Evolutionary conservation across 2,888 invertebrate species (phyloP), one percentile per base, ranked within the genome.

Genomic region (Gastrophysa polygoni): DNA sequence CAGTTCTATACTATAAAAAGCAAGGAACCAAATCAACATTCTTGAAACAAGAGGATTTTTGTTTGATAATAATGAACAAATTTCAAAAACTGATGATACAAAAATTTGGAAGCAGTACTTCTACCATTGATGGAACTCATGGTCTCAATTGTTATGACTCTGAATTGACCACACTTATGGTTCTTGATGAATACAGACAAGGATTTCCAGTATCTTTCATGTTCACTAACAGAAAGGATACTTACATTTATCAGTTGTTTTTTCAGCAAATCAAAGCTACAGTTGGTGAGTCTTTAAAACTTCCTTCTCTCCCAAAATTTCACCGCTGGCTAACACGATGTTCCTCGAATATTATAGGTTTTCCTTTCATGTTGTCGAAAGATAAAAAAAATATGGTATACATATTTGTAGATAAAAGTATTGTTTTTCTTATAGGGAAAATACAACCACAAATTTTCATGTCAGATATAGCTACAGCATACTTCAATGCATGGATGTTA

Each of bases 161-260:
- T 56, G 54, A 59, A 32, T 8, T 59, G 29, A 59, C 59, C 7
- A 59, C 59, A 3, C 17, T 59, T 28, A 16, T 56, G 34, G 29
- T 55, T 6, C n/a, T 47, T 6, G 47, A 47, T 47, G 20, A 59
- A 46, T 59, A n/a, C 44, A 7, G 17, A 11, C 57, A 59, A 10
- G 54, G 59, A 8, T 56, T 56, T 59, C 59, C 59, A 16, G 59
- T 50, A 44, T 54, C 59, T 43, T 5, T 17, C 7, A 59, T 59
- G 59, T 56, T 59, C 29, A 44, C 24, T 2, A 59, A 59, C 44
- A 43, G 59, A n/a, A 55, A 55, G 20, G 29, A 58, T 51, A 58
- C 52, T n/a, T n/a, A n/a, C 21, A 58, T 56, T 2, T 44, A 28
- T 1, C 1, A 43, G 7, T 54, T 5, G 24, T 50, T 50, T 50